Percentiles rank a stretch among this genome's conserved stretches.
These are phyloP conservation scores for Esox masquinongy DNA, from an alignment of 2,797 vertebrate species.

Conservation along the genomic window DNA sequence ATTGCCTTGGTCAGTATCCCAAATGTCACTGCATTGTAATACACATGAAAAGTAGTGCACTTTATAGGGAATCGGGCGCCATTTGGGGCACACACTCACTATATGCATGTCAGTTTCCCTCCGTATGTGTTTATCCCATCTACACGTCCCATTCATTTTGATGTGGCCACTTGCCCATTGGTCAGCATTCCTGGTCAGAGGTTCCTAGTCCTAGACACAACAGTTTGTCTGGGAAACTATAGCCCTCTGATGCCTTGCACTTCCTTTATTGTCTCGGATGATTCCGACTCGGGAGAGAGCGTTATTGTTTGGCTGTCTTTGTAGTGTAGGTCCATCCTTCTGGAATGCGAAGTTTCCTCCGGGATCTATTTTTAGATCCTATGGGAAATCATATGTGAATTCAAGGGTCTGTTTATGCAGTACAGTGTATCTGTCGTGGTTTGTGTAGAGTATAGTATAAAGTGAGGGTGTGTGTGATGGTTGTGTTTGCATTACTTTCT, in stretches of 20 bases:
- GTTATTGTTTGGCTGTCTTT: constrained; percentile 77
- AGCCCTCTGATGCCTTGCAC: constrained; percentile 70
- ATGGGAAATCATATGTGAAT: constrained; percentile 73
- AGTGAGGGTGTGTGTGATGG: constrained; percentile 11
- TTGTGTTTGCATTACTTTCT: constrained; percentile 36
- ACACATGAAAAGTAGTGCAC: neutral
- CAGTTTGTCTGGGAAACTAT: constrained; percentile 71
- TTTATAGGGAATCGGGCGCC: neutral
- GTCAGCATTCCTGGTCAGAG: constrained; percentile 64
- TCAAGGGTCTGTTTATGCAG: constrained; percentile 50
- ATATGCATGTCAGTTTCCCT: constrained; percentile 32
- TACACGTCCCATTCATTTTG: constrained; percentile 62
- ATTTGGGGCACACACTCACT: constrained; percentile 10
- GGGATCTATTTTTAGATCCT: constrained; percentile 74
- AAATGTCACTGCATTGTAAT: neutral
- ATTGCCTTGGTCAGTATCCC: neutral
- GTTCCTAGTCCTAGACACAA: constrained; percentile 80
- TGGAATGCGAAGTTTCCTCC: constrained; percentile 75
- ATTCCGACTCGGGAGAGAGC: constrained; percentile 71
- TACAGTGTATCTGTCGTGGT: constrained; percentile 32
- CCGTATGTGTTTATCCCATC: constrained; percentile 60
- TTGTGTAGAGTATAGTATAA: constrained; percentile 6
- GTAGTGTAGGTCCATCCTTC: constrained; percentile 70
- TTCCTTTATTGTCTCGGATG: constrained; percentile 80
- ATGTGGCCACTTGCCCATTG: constrained; percentile 68